A percentile compares a stretch with the other conserved stretches of the same genome.
Evolutionary conservation across 2,113 vertebrate genomes (phyloP).

Genomic region (Struthio camelus): DNA sequence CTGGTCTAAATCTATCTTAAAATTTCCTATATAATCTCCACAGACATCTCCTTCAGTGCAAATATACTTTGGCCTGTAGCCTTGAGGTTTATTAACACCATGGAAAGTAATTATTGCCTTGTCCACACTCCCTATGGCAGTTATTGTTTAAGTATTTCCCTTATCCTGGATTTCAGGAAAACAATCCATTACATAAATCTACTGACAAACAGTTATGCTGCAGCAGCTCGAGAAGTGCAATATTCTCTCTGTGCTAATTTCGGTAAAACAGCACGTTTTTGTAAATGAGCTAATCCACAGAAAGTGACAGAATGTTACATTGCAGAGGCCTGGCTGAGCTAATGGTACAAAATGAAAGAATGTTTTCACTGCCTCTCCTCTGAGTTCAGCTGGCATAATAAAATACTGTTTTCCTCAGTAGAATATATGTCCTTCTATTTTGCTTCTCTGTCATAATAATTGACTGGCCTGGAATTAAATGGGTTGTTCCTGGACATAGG

Average conservation of each 20-base stretch:
- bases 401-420: constrained; percentile 59
- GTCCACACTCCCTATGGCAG: constrained; percentile 52
- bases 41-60: constrained; percentile 61
- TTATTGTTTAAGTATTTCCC: constrained; percentile 71
- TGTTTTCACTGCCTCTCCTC: constrained; percentile 68
- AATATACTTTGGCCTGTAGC: constrained; percentile 74
- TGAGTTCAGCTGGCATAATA: constrained; percentile 65
- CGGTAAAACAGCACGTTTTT: constrained; percentile 42
- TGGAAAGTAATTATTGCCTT: constrained; percentile 64
- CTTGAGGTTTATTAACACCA: constrained; percentile 67
- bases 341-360: constrained; percentile 70
- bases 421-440: constrained; percentile 67
- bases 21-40: constrained; percentile 73
- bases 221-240: constrained; percentile 32
- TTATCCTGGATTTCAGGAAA: constrained; percentile 70
- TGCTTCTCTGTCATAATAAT: constrained; percentile 59
- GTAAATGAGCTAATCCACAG: constrained; percentile 64
- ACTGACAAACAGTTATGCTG: constrained; percentile 37
- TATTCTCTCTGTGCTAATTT: constrained; percentile 49
- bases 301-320: constrained; percentile 73
- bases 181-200: constrained; percentile 49
- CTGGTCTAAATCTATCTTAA: constrained; percentile 62
- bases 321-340: constrained; percentile 68
- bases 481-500: constrained; percentile 35
- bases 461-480: constrained; percentile 63